phyloP scores from a whole-genome alignment of 2,113 vertebrate species.

The Prinia subflava region DNA sequence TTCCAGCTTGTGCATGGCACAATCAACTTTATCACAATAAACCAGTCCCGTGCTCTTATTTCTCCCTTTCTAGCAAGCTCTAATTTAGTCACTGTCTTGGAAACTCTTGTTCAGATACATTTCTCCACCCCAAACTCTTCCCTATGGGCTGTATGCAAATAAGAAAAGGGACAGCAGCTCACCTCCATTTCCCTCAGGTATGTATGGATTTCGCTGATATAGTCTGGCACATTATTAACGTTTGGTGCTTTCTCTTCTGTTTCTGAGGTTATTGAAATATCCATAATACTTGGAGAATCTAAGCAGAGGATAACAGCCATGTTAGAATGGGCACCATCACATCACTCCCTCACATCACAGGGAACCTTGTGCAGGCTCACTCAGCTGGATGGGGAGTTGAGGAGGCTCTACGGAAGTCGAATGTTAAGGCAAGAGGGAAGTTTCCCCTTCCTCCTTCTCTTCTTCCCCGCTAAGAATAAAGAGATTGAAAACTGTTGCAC shows the following conservation, averaged over 20 bases:
- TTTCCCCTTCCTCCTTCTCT: not conserved
- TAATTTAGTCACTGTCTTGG: not conserved
- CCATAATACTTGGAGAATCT: constrained; percentile 90
- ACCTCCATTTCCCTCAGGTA: constrained; percentile 96
- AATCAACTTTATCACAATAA: not conserved
- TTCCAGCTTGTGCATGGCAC: not conserved
- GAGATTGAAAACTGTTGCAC: not conserved
- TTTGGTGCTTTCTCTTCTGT: constrained; percentile 78
- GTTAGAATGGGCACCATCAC: not conserved
- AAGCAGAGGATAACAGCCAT: not conserved
- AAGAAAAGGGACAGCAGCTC: not conserved
- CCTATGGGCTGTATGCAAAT: not conserved
- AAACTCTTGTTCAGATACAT: not conserved
- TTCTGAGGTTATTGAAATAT: constrained; percentile 85
- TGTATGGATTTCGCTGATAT: constrained; percentile 85
- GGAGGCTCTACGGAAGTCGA: not conserved
- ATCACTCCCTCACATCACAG: not conserved
- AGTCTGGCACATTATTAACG: constrained; percentile 84
- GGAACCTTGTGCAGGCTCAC: not conserved
- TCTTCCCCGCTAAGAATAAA: rapidly evolving
- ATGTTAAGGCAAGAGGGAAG: rapidly evolving
- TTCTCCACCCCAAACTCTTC: not conserved
- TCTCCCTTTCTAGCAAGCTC: not conserved
- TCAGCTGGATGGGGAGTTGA: not conserved
- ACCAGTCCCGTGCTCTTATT: not conserved